Conservation (phyloP, 2,888 invertebrate species). For the Sericinus montela region DNA sequence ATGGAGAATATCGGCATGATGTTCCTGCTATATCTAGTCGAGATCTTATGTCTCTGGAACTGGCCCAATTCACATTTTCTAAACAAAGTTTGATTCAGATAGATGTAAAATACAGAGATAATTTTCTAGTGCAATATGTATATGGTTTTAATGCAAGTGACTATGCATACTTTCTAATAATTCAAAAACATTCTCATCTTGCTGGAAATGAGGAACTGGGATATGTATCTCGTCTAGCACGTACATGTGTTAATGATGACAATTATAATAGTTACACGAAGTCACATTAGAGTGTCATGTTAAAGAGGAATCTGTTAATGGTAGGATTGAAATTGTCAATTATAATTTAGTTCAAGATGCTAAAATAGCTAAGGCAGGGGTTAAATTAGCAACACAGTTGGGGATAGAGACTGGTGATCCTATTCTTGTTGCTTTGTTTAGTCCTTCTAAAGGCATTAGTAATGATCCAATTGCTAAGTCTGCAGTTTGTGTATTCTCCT, state of each 20-base stretch:
- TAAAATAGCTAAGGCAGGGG: conserved; percentile 91
- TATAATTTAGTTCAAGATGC: conserved; percentile 97
- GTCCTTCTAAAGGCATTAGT: conserved; percentile 92
- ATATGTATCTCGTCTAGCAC: conserved; percentile 92
- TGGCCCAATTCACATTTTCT: conserved; percentile 90
- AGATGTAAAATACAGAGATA: conserved; percentile 95
- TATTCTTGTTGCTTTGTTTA: conserved; percentile 92
- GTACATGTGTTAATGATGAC: conserved; percentile 96
- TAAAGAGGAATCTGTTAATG: conserved; percentile 77
- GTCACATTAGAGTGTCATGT: conserved; percentile 93
- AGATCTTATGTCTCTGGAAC: conserved; percentile 87
- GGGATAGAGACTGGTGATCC: conserved; percentile 89
- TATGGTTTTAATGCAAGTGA: conserved; percentile 97
- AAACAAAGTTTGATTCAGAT: conserved; percentile 92
- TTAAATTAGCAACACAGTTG: conserved; percentile 88
- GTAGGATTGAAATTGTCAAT: conserved; percentile 75
- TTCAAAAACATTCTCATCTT: conserved; percentile 95
- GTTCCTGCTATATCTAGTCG: conserved; percentile 95
- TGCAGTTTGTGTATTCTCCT: conserved; percentile 94
- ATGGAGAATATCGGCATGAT: conserved; percentile 93
- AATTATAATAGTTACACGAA: conserved; percentile 99
- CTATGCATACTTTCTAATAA: conserved; percentile 96
- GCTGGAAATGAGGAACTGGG: conserved; percentile 93
- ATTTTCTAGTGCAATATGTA: conserved; percentile 97
- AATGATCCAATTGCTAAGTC: conserved; percentile 91